Evolutionary conservation across 1,140 invertebrate species (phyloP), one percentile per base, ranked within the genome.

Genomic region (Lordiphosa clarofinis): DNA sequence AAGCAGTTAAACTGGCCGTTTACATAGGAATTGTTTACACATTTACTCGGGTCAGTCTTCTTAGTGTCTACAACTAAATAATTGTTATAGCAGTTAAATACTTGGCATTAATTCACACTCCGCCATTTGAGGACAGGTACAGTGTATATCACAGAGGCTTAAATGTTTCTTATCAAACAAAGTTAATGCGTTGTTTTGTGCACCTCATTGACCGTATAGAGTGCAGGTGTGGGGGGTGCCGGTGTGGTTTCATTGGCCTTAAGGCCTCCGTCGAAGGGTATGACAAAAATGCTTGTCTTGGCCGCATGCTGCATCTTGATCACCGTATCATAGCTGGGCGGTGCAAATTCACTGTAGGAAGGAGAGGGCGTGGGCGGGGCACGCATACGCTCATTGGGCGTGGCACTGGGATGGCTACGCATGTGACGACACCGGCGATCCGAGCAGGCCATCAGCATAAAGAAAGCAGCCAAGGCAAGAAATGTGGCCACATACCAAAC

Each of bases 401-500:
- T 61, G 21, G 55, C 60, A 19, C 19, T 40, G 5, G 57, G 42
- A 19, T 64, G 73, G 0, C 59, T 68, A 7, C 60, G 50, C 53
- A 69, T 66, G 43, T 82, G 59, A 6, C 68, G 74, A 12, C 87
- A 89, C 1, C 75, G 56, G 1, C 87, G 62, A 63, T 89, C 87
- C 44, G 87, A 89, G 24, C 87, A 89, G 28, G 87, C 87, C 87
- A 89, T 89, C 9, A 89, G 78, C 58, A 88, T 65, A 47, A 89
- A 89, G 64, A 89, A 89, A 13, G 87, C 87, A 6, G 76, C 86
- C 21, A 89, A 50, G 7, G 87, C 87, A 55, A 88, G 19, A 53
- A 89, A 89, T 11, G 87, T 89, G 37, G 87, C 84, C 47, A 88
- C 76, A 64, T 89, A 89, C 87, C 87, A 89, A 13, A 88, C 72